These are phyloP conservation scores for Holotrichia oblita DNA, from an alignment of 1,140 invertebrate species.

Conservation along the genomic window DNA sequence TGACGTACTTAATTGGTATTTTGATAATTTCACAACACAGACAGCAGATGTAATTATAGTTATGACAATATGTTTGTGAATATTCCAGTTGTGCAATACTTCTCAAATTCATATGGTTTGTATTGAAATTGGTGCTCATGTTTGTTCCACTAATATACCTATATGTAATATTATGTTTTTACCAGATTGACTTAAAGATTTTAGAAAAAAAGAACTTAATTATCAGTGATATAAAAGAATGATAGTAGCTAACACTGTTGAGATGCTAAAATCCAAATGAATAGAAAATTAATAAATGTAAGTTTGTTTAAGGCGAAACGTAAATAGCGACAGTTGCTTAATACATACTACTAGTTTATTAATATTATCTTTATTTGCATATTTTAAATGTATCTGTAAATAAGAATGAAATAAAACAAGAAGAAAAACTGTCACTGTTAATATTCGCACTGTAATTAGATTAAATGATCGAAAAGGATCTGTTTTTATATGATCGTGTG, in stretches of 20 bases:
- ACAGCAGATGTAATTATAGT: no score
- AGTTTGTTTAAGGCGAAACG: not conserved
- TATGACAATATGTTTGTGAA: no score
- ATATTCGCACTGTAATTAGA: slow-evolving; percentile 38
- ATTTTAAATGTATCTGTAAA: not conserved
- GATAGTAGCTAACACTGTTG: no score
- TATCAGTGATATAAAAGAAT: not conserved
- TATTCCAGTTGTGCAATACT: no score
- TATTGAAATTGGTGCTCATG: no score
- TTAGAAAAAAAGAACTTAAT: not conserved
- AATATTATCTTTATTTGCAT: not conserved
- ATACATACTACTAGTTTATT: not conserved
- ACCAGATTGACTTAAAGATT: slow-evolving; percentile 24
- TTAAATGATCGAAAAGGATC: slow-evolving; percentile 3
- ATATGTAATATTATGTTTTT: no score
- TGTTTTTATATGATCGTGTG: slow-evolving; percentile 22
- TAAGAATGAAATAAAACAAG: not conserved
- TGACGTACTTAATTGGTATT: no score
- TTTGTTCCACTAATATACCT: no score
- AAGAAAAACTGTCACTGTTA: slow-evolving; percentile 36
- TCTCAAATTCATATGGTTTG: no score
- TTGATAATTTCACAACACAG: no score
- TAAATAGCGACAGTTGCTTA: not conserved
- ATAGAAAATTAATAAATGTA: not conserved
- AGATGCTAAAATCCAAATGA: not conserved